Conservation (phyloP, 2,113 vertebrate species). For the Varanus salvator region DNA sequence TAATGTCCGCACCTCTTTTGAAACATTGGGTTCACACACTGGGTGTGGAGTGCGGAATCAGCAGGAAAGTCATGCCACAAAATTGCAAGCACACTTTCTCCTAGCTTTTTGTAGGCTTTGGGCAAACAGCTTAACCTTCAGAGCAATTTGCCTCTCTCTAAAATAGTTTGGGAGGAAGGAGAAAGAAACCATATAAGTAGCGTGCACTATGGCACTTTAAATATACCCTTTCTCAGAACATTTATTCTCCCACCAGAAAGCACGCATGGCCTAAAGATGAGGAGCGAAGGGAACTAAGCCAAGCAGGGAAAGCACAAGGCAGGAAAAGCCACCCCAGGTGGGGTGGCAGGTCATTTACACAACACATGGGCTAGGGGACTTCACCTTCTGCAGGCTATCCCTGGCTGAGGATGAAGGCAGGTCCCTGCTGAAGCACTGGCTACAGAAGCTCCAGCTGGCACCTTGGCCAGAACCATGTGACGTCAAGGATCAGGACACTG, state of each 20-base stretch:
- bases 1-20: not conserved
- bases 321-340: no score
- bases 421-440: no score
- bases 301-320: no score
- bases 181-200: not conserved
- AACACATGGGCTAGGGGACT: no score
- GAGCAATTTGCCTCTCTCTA: constrained; percentile 49
- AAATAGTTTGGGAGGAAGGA: constrained; percentile 35
- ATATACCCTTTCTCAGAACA: constrained; percentile 45
- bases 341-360: no score
- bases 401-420: no score
- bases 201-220: constrained; percentile 10
- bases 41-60: not conserved
- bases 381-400: no score
- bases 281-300: no score
- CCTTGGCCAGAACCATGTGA: no score
- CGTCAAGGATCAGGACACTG: no score
- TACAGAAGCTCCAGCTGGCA: no score
- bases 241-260: not conserved
- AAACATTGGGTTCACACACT: not conserved
- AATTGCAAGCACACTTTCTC: constrained; percentile 38
- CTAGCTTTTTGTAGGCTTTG: constrained; percentile 20
- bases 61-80: constrained; percentile 43
- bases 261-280: no score
- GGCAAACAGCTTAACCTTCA: constrained; percentile 37